Conservation (phyloP, 2,113 vertebrate species). For the Xiphophorus hellerii region DNA sequence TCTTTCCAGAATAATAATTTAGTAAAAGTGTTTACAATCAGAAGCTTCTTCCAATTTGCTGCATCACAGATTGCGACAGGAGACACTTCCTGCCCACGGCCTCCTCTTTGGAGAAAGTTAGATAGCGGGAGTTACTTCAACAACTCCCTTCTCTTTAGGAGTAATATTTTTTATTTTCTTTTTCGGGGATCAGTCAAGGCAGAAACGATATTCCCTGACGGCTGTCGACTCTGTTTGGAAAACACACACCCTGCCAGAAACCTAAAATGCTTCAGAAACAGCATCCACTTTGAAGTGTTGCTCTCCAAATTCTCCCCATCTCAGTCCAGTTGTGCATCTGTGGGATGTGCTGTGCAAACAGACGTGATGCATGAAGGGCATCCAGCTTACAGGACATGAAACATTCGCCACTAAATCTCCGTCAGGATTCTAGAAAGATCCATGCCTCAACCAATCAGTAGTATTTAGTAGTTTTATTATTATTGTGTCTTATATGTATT, state of each 20-base stretch:
- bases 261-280: neutral
- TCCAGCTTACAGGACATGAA: neutral
- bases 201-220: neutral
- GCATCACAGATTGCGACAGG: neutral
- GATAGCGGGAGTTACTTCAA: neutral
- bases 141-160: neutral
- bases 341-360: neutral
- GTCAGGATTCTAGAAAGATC: no score
- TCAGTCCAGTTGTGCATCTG: neutral
- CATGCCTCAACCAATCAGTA: neutral
- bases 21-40: no score
- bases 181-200: neutral
- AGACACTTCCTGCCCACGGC: neutral
- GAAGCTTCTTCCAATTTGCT: no score
- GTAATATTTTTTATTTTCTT: neutral
- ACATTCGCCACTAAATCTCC: neutral
- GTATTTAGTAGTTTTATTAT: neutral
- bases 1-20: no score
- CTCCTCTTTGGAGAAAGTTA: neutral
- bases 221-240: neutral
- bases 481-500: no score
- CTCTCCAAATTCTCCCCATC: neutral
- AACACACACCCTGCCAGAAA: neutral
- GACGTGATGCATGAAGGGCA: neutral
- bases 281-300: neutral